Base-by-base conservation (phyloP, 1,140 invertebrate genomes). In the Drosophila ananassae region DNA sequence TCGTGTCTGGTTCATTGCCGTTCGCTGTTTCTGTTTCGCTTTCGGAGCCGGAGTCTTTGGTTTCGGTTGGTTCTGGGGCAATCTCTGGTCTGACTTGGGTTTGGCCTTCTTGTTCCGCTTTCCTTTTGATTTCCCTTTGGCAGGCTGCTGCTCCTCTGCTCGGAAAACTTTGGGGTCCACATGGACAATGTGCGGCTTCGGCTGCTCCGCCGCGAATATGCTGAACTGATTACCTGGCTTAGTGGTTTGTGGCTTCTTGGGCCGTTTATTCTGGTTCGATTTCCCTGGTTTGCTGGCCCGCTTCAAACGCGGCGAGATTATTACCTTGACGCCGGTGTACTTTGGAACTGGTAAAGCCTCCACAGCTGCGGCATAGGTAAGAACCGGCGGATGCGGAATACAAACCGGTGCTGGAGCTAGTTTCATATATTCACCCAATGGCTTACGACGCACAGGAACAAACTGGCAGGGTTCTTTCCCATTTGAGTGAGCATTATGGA, bases 321-420 rank as follows among this genome's bases (percentile, higher is more conserved):
- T 59, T 5, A 81, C 66, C 48, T 79, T 81, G 3, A 73, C 59
- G 22, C 58, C 37, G 34, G 46, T 2, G 58, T 41, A 62, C 66
- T 1, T 47, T 9, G 21, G 22, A 2, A 1, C 21, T 10, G 44
- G 21, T 7, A 21, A 3, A 24, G 21, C 17, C 9, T 9, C 44
- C 3, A 82, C 68, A 9, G 79, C 79, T 2, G 59, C 78, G 10
- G 79, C 77, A 55, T 82, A 82, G 22, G 67, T 82, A n/a, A 44
- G 41, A 44, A 13, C 41, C 8, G 41, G 41, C 77, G 73, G 77
- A 1, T 58, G 48, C 28, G 54, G 30, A 39, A 17, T 12, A 13
- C n/a, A 25, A 6, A 9, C 6, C 28, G 41, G 28, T 2, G 44
- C 21, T 28, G 61, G n/a, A 34, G 59, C 63, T 3, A 77, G 24